These are phyloP conservation scores for Catharus bicknelli DNA, from an alignment of 2,113 vertebrate genomes.

Conservation along the genomic window DNA sequence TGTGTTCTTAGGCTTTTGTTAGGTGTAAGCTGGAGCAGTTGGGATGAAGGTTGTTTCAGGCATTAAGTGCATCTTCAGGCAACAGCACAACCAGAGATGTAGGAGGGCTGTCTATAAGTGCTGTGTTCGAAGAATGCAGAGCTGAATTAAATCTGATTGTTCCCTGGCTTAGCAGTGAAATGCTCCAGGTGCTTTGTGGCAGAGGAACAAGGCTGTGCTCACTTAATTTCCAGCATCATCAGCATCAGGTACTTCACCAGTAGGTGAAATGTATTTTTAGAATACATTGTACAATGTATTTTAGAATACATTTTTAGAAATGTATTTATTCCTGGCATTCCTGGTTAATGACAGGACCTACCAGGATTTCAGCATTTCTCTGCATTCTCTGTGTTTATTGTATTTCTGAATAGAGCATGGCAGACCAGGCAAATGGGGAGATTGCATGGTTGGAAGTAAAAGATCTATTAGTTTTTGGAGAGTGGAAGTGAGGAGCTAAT, in stretches of 20 bases:
- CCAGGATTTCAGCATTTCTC: neutral
- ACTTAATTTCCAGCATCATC: neutral
- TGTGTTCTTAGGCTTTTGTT: neutral
- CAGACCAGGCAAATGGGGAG: neutral
- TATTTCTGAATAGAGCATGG: neutral
- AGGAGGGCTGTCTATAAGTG: neutral
- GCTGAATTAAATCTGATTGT: neutral
- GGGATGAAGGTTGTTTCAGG: neutral
- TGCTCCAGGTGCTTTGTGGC: neutral
- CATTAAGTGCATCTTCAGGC: neutral
- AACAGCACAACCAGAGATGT: neutral
- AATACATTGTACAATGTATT: no score
- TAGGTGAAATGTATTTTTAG: neutral
- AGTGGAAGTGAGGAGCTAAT: neutral
- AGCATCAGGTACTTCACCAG: neutral
- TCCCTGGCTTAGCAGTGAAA: neutral
- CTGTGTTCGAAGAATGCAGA: accelerated
- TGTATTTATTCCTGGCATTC: neutral
- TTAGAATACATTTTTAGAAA: neutral
- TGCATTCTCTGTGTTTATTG: neutral
- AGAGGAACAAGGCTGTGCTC: neutral
- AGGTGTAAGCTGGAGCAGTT: neutral
- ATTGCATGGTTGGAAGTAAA: neutral
- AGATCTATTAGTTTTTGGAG: neutral
- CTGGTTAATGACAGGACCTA: neutral